Evolutionary conservation across 2,797 vertebrate genomes (phyloP), one percentile per base, ranked within the genome.

Genomic region (Lithobates pipiens): DNA sequence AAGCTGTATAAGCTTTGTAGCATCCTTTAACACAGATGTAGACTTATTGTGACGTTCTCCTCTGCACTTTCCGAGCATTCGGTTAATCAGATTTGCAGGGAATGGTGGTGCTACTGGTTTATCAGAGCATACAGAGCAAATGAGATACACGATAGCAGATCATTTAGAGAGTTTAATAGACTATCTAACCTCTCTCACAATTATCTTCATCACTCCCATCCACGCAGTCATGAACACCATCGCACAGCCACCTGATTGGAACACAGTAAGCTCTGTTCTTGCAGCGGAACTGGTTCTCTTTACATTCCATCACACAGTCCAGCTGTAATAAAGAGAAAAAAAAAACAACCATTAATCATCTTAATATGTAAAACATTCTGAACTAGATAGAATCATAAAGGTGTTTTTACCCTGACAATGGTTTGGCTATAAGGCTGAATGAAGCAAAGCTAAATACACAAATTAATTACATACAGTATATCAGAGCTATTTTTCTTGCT

Each of bases 171-270:
- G 68, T 36, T 34, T 69, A 81, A 73, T 34, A 61, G 69, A 81
- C 69, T 61, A 10, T 69, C 92, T 88, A 90, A 95, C 98, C 98
- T 91, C 93, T 95, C 82, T 95, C 93, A 90, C 98, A 99, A 91
- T 93, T 95, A 29, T 96, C 96, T 91, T 99, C 98, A 1, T 99
- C 98, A 0, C 98, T 99, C 91, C 96, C 96, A 91, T 99, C 98
- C 92, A 99, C 96, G 63, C 98, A 99, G 91, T 99, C 98, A 0
- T 96, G 93, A 88, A 96, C 93, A 1, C 96, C 97, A 63, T 99
- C 98, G 5, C 98, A 99, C 25, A 97, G 95, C 98, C 98, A 99
- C 61, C 98, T 94, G 83, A 96, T 91, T 6, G 98, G 98, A 89
- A 99, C 93, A 23, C 98, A 99, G 93, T 97, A 96, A 11, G 98